A percentile compares a stretch with the other conserved stretches of the same genome.
phyloP scores from a whole-genome alignment of 2,797 vertebrate genomes.

The Etheostoma nigrum region DNA sequence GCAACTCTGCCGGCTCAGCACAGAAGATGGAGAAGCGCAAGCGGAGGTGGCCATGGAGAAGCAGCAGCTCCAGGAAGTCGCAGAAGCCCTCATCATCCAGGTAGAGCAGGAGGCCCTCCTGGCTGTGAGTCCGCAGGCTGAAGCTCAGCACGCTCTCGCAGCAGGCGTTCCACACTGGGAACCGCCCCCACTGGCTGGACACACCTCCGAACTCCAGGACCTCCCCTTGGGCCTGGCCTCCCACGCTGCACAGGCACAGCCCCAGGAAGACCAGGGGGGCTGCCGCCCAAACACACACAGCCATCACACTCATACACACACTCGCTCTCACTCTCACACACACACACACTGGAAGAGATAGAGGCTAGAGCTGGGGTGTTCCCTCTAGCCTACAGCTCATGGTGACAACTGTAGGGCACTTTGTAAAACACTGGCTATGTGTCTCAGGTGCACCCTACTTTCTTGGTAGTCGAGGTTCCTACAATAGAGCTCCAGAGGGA shows the following conservation, averaged over 20 bases:
- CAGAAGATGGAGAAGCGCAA: slow-evolving; percentile 99
- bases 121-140: slow-evolving; percentile 97
- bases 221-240: slow-evolving; percentile 81
- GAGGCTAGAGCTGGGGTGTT: slow-evolving; percentile 78
- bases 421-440: slow-evolving; percentile 45
- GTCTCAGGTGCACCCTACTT: slow-evolving; percentile 46
- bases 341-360: slow-evolving; percentile 67
- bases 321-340: slow-evolving; percentile 69
- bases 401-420: slow-evolving; percentile 70
- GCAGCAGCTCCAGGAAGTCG: slow-evolving; percentile 97
- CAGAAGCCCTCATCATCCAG: slow-evolving; percentile 99
- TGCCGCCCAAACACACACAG: slow-evolving; percentile 83
- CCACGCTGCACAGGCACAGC: slow-evolving; percentile 83
- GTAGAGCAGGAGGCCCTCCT: slow-evolving; percentile 96
- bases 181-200: slow-evolving; percentile 97
- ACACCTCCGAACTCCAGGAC: slow-evolving; percentile 95
- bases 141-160: slow-evolving; percentile 99
- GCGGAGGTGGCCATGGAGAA: slow-evolving; percentile 93
- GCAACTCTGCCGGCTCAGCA: slow-evolving; percentile 93
- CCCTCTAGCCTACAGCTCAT: slow-evolving; percentile 79
- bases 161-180: slow-evolving; percentile 99
- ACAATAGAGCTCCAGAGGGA: slow-evolving; percentile 34
- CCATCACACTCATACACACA: slow-evolving; percentile 83
- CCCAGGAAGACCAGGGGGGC: slow-evolving; percentile 83
- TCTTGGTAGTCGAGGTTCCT: slow-evolving; percentile 28